phyloP scores from a whole-genome alignment of 2,888 invertebrate genomes.

The Macrosoma leucophasiata region DNA sequence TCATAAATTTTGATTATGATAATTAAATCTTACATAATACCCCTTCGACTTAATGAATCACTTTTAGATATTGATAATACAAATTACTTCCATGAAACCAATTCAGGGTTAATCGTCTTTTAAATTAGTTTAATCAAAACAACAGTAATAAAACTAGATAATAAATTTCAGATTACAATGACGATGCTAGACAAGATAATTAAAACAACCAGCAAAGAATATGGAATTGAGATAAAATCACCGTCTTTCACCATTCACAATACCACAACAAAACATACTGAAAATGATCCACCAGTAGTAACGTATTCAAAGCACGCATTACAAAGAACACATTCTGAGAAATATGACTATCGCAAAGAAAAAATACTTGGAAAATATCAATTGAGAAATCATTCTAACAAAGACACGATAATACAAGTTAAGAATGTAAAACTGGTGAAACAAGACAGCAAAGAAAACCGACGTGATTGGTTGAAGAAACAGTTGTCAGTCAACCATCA shows the following conservation, averaged over 20 bases:
- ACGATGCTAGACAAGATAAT: constrained; percentile 78
- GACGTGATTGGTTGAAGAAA: constrained; percentile 64
- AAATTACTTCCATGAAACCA: constrained; percentile 2
- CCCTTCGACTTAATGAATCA: constrained; percentile 7
- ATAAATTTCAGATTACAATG: constrained; percentile 74
- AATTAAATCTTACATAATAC: background rate
- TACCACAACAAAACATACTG: constrained; percentile 20
- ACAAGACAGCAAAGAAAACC: constrained; percentile 59
- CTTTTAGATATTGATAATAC: constrained; percentile 2
- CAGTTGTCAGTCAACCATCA: constrained; percentile 77
- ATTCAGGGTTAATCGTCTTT: background rate
- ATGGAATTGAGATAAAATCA: constrained; percentile 40
- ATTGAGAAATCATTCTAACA: constrained; percentile 43
- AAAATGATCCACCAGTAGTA: constrained; percentile 43
- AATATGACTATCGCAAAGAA: constrained; percentile 35
- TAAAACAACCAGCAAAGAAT: constrained; percentile 38
- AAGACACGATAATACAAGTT: constrained; percentile 48
- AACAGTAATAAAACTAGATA: background rate
- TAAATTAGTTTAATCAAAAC: background rate
- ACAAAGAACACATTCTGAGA: constrained; percentile 52
- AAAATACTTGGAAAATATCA: constrained; percentile 40
- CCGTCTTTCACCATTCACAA: constrained; percentile 35
- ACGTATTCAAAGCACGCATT: constrained; percentile 39
- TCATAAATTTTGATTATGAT: too few species aligned
- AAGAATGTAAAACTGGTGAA: constrained; percentile 56